These are phyloP conservation scores for Chrysogorgia sp. DNA, from an alignment of 92 coral and sea anemone species.

Conservation along the genomic window DNA sequence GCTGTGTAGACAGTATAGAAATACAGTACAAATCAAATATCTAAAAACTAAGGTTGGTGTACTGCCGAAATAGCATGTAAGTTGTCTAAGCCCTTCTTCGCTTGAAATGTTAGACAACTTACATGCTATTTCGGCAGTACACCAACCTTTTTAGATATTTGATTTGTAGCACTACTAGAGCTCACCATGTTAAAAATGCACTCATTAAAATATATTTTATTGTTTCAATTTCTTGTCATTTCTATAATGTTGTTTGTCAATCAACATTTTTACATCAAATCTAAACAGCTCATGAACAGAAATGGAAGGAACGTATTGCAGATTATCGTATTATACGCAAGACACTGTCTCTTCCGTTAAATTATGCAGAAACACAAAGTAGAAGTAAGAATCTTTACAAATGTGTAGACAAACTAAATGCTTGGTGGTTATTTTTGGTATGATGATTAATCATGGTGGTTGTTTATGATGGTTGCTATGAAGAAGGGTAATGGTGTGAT, in stretches of 20 bases:
- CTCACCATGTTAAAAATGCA: too few species aligned
- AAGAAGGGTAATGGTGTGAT: not conserved
- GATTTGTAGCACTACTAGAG: too few species aligned
- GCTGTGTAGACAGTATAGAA: too few species aligned
- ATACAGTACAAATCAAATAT: too few species aligned
- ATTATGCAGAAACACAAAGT: conserved; percentile 21
- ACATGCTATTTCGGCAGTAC: too few species aligned
- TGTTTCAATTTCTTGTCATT: not conserved
- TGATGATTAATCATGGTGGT: not conserved
- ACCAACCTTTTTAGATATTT: too few species aligned
- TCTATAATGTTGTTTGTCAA: not conserved
- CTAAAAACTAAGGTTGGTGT: too few species aligned
- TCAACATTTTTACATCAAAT: not conserved
- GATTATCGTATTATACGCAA: conserved; percentile 89
- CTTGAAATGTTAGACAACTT: too few species aligned
- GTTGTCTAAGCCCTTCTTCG: too few species aligned
- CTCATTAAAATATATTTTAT: too few species aligned
- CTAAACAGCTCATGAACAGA: conserved; percentile 86
- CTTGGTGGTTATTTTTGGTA: not conserved
- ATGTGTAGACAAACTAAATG: not conserved
- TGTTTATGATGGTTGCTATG: not conserved
- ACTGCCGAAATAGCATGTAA: too few species aligned
- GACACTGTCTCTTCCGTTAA: conserved; percentile 74
- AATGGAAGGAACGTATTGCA: conserved; percentile 81
- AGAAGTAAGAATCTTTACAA: not conserved